These are phyloP conservation scores for Enteromius trimaculatus DNA, from an alignment of 2,797 vertebrate species.

Conservation along the genomic window DNA sequence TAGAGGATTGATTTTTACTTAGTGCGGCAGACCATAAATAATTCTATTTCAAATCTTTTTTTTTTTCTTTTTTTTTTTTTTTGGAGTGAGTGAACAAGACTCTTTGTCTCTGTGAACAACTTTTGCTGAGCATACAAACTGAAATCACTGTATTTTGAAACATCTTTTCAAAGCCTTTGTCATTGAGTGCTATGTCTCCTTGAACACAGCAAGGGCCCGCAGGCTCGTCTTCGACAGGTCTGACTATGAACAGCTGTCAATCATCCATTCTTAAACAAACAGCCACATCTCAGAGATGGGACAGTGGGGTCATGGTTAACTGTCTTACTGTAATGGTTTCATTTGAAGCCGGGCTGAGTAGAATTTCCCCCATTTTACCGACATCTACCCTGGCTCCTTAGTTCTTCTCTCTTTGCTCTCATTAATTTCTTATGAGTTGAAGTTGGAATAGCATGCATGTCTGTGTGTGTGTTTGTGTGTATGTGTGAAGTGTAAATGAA, in stretches of 20 bases:
- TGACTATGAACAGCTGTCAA: constrained; percentile 36
- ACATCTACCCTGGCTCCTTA: constrained; percentile 33
- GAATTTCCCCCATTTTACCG: constrained; percentile 26
- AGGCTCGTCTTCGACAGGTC: neutral
- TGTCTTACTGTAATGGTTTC: constrained; percentile 10
- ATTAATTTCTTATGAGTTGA: constrained; percentile 32
- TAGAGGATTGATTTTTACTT: constrained; percentile 82
- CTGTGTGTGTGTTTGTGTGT: constrained; percentile 2
- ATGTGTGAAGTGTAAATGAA: constrained; percentile 22
- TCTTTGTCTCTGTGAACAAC: constrained; percentile 3
- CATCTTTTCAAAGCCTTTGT: constrained; percentile 1
- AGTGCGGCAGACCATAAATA: constrained; percentile 78
- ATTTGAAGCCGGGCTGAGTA: neutral
- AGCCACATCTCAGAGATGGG: constrained; percentile 20
- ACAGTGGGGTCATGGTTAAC: constrained; percentile 22
- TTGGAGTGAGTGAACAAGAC: neutral
- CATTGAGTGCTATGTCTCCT: constrained; percentile 5
- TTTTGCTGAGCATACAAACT: neutral
- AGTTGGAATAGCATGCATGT: neutral
- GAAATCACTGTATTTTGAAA: constrained; percentile 8
- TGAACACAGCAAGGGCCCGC: constrained; percentile 9
- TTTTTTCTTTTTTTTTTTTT: constrained; percentile 59
- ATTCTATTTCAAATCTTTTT: constrained; percentile 79
- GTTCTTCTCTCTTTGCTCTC: constrained; percentile 29
- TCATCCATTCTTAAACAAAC: neutral